A percentile compares a stretch with the other conserved stretches of the same genome.
Evolutionary conservation across 2,888 invertebrate species (phyloP).

Genomic region (Asteroscopus sphinx): DNA sequence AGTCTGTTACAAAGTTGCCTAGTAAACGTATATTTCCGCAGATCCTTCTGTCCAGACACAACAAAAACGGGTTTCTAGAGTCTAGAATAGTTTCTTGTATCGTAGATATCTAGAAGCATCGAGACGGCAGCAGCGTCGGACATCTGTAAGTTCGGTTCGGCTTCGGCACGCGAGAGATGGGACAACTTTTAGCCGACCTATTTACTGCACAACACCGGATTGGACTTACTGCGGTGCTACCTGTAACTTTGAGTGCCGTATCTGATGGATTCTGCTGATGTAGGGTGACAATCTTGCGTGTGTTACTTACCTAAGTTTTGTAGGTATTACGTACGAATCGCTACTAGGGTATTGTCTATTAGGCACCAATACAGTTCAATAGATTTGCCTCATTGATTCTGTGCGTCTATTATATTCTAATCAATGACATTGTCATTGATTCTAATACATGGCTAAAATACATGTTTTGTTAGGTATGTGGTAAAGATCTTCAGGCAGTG

Average conservation of each 20-base stretch:
- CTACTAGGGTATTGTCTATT: too few species aligned
- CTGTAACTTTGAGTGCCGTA: slow-evolving; percentile 61
- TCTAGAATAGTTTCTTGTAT: slow-evolving; percentile 46
- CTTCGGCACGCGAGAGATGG: slow-evolving; percentile 60
- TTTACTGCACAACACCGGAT: slow-evolving; percentile 66
- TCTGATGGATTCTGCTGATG: slow-evolving; percentile 66
- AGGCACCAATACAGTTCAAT: too few species aligned
- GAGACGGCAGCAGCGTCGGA: slow-evolving; percentile 58
- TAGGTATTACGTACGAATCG: background rate
- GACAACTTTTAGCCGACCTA: slow-evolving; percentile 71
- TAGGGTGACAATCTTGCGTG: slow-evolving; percentile 48
- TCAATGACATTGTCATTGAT: too few species aligned
- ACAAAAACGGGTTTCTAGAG: slow-evolving; percentile 41
- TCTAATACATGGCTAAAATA: too few species aligned
- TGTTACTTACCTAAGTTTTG: background rate
- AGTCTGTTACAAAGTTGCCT: slow-evolving; percentile 10
- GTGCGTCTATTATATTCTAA: too few species aligned
- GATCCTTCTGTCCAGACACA: slow-evolving; percentile 22
- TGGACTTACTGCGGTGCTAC: slow-evolving; percentile 55
- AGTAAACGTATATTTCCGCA: slow-evolving; percentile 17
- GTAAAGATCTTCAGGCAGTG: too few species aligned
- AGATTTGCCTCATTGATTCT: too few species aligned
- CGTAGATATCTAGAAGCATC: slow-evolving; percentile 51
- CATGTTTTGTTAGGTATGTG: too few species aligned
- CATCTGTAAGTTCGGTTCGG: slow-evolving; percentile 63